A percentile compares a stretch with the other conserved stretches of the same genome.
phyloP scores from a whole-genome alignment of 2,113 vertebrate genomes.

The Thamnophis sirtalis region DNA sequence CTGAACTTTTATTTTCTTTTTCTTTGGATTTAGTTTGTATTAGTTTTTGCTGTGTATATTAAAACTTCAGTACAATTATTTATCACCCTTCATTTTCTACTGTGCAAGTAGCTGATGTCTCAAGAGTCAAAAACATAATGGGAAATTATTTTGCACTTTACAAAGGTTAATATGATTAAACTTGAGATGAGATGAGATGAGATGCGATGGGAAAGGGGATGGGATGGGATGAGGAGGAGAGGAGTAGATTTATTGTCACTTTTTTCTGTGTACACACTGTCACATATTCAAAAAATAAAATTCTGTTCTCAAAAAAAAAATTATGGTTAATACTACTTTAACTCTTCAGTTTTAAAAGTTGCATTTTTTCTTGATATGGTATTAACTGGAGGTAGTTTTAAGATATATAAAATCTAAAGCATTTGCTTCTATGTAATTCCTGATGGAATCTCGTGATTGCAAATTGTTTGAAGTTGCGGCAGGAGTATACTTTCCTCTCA shows the following conservation, averaged over 20 bases:
- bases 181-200: background rate
- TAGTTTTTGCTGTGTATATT: no score
- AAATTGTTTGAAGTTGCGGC: background rate
- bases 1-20: no score
- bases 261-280: background rate
- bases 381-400: background rate
- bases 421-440: background rate
- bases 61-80: background rate
- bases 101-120: background rate
- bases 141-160: background rate
- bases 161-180: background rate
- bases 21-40: no score
- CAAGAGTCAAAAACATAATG: background rate
- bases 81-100: background rate
- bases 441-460: background rate
- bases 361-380: background rate
- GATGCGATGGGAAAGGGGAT: no score
- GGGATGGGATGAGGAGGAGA: background rate
- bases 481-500: background rate
- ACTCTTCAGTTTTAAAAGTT: background rate
- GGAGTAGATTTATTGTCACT: background rate
- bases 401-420: background rate
- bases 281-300: background rate
- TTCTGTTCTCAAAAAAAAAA: background rate
- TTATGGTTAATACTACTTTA: background rate